phyloP scores from a whole-genome alignment of 2,113 vertebrate genomes.

The Ictidomys tridecemlineatus region DNA sequence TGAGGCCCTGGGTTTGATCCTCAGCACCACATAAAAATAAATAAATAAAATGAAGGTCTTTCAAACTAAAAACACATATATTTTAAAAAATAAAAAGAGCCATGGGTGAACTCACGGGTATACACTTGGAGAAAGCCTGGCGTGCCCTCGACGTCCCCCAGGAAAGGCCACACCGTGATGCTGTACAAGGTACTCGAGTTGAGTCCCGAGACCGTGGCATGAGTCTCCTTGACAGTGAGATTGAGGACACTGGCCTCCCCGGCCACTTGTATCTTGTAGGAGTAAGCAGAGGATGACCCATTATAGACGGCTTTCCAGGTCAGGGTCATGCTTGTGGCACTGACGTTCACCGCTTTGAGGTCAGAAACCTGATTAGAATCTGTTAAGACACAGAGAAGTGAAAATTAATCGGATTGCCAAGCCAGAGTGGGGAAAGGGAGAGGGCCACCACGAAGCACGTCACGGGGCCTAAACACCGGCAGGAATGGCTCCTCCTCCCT shows the following conservation, averaged over 20 bases:
- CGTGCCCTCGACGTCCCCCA: accelerated
- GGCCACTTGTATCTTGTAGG: constrained; percentile 42
- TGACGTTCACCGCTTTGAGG: background rate
- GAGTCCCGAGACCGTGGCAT: background rate
- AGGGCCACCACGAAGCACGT: no score
- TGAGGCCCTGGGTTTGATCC: no score
- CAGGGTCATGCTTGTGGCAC: constrained; percentile 67
- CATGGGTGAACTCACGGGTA: constrained; percentile 66
- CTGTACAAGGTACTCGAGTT: constrained; percentile 31
- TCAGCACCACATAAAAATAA: no score
- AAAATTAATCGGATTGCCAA: background rate
- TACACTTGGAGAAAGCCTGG: constrained; percentile 60
- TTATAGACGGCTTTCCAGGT: constrained; percentile 76
- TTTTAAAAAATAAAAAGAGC: background rate
- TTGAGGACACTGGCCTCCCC: accelerated
- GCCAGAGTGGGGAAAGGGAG: background rate
- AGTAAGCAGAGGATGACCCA: background rate
- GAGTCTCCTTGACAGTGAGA: background rate
- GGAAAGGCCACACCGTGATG: background rate
- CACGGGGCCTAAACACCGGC: no score
- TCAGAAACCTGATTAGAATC: background rate
- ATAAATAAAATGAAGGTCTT: no score
- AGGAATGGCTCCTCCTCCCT: background rate
- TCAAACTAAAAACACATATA: no score
- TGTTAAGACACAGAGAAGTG: constrained; percentile 56